Percentiles rank a stretch among this genome's conserved stretches.
Evolutionary conservation across 2,888 invertebrate genomes (phyloP).

Genomic region (Drosophila kambysellisi): DNA sequence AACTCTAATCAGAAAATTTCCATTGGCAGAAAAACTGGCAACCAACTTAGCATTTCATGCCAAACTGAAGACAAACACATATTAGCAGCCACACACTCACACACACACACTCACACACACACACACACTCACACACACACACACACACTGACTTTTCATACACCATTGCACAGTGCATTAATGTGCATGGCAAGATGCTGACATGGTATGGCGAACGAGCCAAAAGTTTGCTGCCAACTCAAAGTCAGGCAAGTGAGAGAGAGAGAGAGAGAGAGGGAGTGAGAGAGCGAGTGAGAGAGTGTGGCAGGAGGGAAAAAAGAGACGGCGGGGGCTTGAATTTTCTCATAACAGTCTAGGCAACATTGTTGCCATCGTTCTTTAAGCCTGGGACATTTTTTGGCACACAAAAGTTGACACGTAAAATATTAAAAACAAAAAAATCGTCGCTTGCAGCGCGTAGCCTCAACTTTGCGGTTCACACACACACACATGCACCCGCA

Average conservation of each 20-base stretch:
- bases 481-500: slow-evolving; percentile 12
- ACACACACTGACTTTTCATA: slow-evolving; percentile 35
- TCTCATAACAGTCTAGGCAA: slow-evolving; percentile 61
- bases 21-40: slow-evolving; percentile 59
- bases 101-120: slow-evolving; percentile 7
- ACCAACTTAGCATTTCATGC: slow-evolving; percentile 55
- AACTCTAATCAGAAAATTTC: slow-evolving; percentile 58
- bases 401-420: slow-evolving; percentile 76
- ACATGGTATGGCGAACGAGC: slow-evolving; percentile 53
- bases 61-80: slow-evolving; percentile 46
- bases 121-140: slow-evolving; percentile 1
- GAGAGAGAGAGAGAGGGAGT: background rate
- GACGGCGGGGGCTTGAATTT: slow-evolving; percentile 12
- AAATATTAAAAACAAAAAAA: slow-evolving; percentile 63
- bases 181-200: slow-evolving; percentile 64
- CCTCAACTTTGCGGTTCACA: slow-evolving; percentile 32
- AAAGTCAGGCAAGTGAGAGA: slow-evolving; percentile 24
- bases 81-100: slow-evolving; percentile 8
- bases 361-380: slow-evolving; percentile 47
- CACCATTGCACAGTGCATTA: slow-evolving; percentile 64
- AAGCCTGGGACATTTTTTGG: slow-evolving; percentile 54
- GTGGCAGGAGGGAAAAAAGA: background rate
- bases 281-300: background rate
- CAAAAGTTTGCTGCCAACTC: slow-evolving; percentile 56
- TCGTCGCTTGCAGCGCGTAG: slow-evolving; percentile 23